Base-by-base conservation (phyloP, 2,888 invertebrate species). In the Xestia xanthographa region DNA sequence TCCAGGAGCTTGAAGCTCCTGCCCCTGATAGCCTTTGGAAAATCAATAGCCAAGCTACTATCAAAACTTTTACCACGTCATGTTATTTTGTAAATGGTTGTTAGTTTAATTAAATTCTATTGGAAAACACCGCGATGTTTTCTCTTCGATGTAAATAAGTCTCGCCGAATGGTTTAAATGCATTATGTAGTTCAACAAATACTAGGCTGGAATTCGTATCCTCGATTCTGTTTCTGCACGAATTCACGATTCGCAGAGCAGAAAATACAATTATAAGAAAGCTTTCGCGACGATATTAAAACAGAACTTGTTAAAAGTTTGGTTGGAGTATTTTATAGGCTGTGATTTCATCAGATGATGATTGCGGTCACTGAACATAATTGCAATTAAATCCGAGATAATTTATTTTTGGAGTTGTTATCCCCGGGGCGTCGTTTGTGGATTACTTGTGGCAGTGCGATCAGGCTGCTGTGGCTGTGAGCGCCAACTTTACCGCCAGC, bases 381-480 rank as follows among this genome's bases (percentile, higher is more conserved):
- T 91, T 90, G 90, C 91, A 91, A 91, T 91, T 91, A 91, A 91
- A 88, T 89, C 88, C 83, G 79, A 86, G 86, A 87, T 90, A 89
- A 92, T 88, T 92, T 91, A 91, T 91, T 86, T 88, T 86, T 82
- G 69, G 86, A 88, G 87, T 85, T 88, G 87, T 84, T 85, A 88
- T 89, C 89, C 90, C 88, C 86, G 29, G 80, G 68, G 89, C 80
- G 74, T 85, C 84, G 86, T 82, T 86, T 80, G 84, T 74, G 83
- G 83, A 84, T 87, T 81, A 83, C 88, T 83, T 80, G 88, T 75
- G 84, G 79, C 81, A 76, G 80, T 66, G 80, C 72, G 80, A 89
- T 83, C 85, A 85, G 80, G 73, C 72, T 77, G 72, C 70, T 79
- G 68, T 74, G 80, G 75, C 73, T 79, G 69, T 70, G 80, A 83